Base-by-base conservation (phyloP, 2,797 vertebrate species). In the Calcarius lapponicus region DNA sequence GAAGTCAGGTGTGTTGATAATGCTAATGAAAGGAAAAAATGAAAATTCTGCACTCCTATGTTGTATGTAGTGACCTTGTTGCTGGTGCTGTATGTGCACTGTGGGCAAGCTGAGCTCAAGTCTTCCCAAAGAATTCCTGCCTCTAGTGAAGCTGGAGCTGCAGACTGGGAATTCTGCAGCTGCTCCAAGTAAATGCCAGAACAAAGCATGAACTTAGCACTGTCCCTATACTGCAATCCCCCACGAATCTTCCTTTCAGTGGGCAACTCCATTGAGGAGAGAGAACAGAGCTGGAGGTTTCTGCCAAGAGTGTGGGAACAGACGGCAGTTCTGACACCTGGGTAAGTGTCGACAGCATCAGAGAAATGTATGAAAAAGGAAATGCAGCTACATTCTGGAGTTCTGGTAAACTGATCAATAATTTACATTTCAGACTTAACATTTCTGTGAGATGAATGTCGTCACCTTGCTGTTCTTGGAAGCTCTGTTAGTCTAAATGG, bases 331-430 rank as follows among this genome's bases (percentile, higher is more conserved):
- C 90, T 92, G 94, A 92, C 95, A 96, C 95, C 87, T 88, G 90
- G 50, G 38, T 75, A 94, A 91, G 92, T 95, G 95, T 92, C 62
- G 24, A 94, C 94, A 93, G 95, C 90, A 79, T 57, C 78, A 80
- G 38, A 84, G 76, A 53, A 80, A 73, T 88, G 86, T 75, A 96
- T 71, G 88, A 56, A 67, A 71, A 91, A 86, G 86, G 92, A 92
- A 94, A 92, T 64, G 86, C 92, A 90, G 85, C 66, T 50, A 76
- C 83, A 93, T 86, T 93, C 93, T 88, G 71, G 58, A 90, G 85
- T 66, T 84, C 91, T 94, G 94, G 88, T 95, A 97, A 96, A 93
- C 72, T 86, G 80, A 96, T 96, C 95, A 96, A 93, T 94, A 97
- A 93, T 95, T 93, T 93, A 75, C 91, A 92, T 76, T 80, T 92